Base-by-base conservation (phyloP, 2,797 vertebrate genomes). In the Etheostoma nigrum region DNA sequence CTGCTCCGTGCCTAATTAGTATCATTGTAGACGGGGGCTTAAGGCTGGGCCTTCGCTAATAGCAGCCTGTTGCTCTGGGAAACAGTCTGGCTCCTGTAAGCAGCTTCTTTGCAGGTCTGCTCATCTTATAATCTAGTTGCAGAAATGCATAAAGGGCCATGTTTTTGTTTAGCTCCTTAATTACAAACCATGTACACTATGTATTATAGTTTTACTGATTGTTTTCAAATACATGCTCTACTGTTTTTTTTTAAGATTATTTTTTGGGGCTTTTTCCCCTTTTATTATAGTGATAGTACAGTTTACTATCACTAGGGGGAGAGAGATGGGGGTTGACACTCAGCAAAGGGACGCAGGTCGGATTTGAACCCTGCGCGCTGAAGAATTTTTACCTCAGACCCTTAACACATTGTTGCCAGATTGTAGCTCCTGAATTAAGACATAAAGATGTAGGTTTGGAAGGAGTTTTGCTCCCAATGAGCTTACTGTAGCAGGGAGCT, bases 1-100 rank as follows among this genome's bases (percentile, higher is more conserved):
- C 93, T 91, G 88, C 89, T 92, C 88, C 59, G 16, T 77, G 84
- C 82, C 88, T 94, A 94, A 94, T 94, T 93, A 92, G 92, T 87
- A 89, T 91, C 89, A 90, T 91, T 82, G 86, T 77, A 85, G 91
- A 88, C 80, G 66, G 77, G 74, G 65, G 84, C 89, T 90, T 90
- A 89, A 87, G 80, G 72, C 84, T 60, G 82, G 80, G 77, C 81
- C 90, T 84, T 87, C 57, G 74, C 90, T 92, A 91, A 91, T 81
- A 81, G 83, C 88, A 84, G 93, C 91, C 91, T 93, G 92, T 94
- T 94, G 93, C 92, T 91, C 68, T 8, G 87, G 87, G 92, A 86
- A 91, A 91, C 89, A 76, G 85, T 78, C 88, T 91, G 90, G 79
- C 78, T 88, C 57, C 74, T 78, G 65, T 91, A 90, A 89, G 77